These are phyloP conservation scores for Ophonus ardosiacus DNA, from an alignment of 2,888 invertebrate genomes.

Conservation along the genomic window DNA sequence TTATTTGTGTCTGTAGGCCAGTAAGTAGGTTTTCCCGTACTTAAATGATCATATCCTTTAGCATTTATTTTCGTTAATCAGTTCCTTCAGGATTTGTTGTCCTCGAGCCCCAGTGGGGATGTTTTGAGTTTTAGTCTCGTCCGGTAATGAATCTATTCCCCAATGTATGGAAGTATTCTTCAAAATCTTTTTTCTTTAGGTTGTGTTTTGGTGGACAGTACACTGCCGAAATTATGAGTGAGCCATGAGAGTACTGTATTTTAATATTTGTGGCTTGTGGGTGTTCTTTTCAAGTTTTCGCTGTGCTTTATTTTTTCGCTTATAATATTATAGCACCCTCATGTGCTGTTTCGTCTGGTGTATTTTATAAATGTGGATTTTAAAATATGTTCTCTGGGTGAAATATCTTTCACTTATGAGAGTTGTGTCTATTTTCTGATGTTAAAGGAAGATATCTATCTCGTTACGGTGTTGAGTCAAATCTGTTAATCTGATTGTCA, in stretches of 20 bases:
- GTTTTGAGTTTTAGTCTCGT: not conserved
- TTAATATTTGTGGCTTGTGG: not conserved
- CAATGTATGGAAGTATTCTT: no score
- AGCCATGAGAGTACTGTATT: not conserved
- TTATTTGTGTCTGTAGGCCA: no score
- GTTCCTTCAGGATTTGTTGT: slow-evolving; percentile 21
- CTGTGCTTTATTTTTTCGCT: not conserved
- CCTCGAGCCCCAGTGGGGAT: not conserved
- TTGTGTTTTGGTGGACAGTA: no score
- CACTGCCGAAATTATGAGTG: not conserved
- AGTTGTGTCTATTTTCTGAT: not conserved
- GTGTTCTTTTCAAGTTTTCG: not conserved
- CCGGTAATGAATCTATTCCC: slow-evolving; percentile 14
- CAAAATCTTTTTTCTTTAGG: no score
- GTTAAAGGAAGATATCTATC: not conserved
- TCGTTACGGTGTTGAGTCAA: not conserved
- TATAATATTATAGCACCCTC: slow-evolving; percentile 5
- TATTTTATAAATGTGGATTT: not conserved
- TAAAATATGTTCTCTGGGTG: not conserved
- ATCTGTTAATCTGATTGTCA: not conserved
- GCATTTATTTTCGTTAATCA: not conserved
- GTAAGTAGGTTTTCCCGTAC: no score
- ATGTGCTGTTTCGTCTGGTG: not conserved
- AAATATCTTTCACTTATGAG: slow-evolving; percentile 1
- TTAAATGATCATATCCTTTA: not conserved